A percentile compares a stretch with the other conserved stretches of the same genome.
Conservation (phyloP, 2,113 vertebrate genomes). For the Antechinus flavipes region DNA sequence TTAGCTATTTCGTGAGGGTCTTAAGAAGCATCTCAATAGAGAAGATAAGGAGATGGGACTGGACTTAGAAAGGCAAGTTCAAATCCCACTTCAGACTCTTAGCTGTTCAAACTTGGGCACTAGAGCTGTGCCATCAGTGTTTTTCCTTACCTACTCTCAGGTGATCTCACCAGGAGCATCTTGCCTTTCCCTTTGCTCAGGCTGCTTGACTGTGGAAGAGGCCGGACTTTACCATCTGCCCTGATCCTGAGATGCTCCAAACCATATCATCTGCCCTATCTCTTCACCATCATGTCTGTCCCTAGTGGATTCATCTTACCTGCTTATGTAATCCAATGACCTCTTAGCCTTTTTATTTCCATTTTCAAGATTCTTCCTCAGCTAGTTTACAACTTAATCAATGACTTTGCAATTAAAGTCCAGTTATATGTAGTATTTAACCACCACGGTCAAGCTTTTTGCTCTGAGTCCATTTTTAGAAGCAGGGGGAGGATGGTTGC, state of each 20-base stretch:
- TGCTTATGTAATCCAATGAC: background rate
- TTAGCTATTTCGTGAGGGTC: background rate
- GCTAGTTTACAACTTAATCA: background rate
- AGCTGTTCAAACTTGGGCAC: background rate
- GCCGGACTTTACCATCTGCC: no score
- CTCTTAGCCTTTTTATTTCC: background rate
- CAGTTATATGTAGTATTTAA: background rate
- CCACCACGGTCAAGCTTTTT: background rate
- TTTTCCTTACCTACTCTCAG: background rate
- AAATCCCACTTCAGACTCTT: background rate
- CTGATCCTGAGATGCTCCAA: no score
- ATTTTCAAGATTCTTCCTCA: constrained; percentile 29
- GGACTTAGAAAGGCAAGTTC: background rate
- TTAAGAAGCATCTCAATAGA: background rate
- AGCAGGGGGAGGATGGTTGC: background rate
- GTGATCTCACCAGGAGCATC: background rate
- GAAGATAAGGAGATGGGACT: background rate
- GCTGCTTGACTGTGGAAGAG: background rate
- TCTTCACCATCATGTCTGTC: no score
- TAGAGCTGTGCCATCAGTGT: background rate
- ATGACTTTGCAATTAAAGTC: constrained; percentile 22
- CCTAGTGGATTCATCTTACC: background rate
- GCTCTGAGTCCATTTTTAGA: constrained; percentile 1
- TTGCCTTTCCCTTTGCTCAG: background rate
- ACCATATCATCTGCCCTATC: background rate